Evolutionary conservation across 2,888 invertebrate species (phyloP).

Genomic region (Spilarctia lutea): DNA sequence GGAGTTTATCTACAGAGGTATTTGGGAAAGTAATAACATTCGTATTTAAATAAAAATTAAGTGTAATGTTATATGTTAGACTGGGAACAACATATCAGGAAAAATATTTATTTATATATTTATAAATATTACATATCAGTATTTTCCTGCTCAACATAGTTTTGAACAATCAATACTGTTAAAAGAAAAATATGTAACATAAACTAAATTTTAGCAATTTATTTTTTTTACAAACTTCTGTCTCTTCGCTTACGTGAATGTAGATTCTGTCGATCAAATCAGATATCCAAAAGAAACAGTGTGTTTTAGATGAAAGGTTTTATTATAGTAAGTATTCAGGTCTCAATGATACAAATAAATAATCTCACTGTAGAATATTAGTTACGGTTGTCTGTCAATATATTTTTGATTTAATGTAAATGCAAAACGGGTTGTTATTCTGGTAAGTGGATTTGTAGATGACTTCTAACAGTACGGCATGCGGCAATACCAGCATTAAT

Average conservation of each 20-base stretch:
- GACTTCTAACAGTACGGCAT: slow-evolving; percentile 57
- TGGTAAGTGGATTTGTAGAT: slow-evolving; percentile 54
- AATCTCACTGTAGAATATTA: neutral
- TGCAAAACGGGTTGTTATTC: slow-evolving; percentile 36
- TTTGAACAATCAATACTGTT: neutral
- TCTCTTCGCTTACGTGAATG: neutral
- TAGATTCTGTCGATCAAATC: neutral
- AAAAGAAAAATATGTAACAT: neutral
- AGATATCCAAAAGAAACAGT: neutral
- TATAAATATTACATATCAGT: neutral
- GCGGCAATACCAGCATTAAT: slow-evolving; percentile 63
- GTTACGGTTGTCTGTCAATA: slow-evolving; percentile 16
- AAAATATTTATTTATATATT: neutral
- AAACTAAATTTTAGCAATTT: neutral
- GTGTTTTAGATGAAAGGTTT: neutral
- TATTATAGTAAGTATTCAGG: neutral
- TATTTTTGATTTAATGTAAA: slow-evolving; percentile 43
- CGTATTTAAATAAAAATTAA: slow-evolving; percentile 16
- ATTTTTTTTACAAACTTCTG: too few species aligned
- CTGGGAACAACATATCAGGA: neutral
- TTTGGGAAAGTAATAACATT: slow-evolving; percentile 37
- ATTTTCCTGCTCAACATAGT: neutral
- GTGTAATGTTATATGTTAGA: neutral
- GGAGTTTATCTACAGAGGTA: slow-evolving; percentile 21
- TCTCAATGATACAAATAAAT: neutral